Evolutionary conservation across 2,797 vertebrate species (phyloP).

Genomic region (Orientallactaga sibirica): DNA sequence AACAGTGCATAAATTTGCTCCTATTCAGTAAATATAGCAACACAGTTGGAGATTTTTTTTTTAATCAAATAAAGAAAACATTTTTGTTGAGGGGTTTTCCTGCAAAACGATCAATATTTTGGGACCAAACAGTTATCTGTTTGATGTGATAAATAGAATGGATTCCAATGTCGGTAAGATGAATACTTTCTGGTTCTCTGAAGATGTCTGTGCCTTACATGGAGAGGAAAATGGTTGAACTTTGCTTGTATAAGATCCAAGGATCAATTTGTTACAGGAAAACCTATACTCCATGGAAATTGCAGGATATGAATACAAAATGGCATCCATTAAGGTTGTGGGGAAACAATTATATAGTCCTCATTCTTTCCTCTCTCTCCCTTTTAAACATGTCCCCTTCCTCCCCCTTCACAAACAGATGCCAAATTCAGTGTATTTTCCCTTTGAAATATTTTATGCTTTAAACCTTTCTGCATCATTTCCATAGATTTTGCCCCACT

Average conservation of each 20-base stretch:
- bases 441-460: conserved; percentile 7
- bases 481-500: not conserved
- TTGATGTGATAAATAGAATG: conserved; percentile 78
- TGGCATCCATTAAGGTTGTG: not conserved
- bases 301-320: not conserved
- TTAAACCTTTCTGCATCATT: not conserved
- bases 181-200: conserved; percentile 85
- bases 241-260: conserved; percentile 81
- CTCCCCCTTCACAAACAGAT: not conserved
- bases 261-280: not conserved
- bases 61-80: not conserved
- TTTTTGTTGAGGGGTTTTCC: not conserved
- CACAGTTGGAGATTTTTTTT: conserved; percentile 24
- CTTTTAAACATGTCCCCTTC: too few relatives aligned
- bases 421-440: not conserved
- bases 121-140: conserved; percentile 85
- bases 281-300: not conserved
- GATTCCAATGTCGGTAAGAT: conserved; percentile 78
- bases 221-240: conserved; percentile 81
- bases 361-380: not conserved
- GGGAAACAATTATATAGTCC: too few relatives aligned
- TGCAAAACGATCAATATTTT: conserved; percentile 62
- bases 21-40: conserved; percentile 69
- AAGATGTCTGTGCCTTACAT: conserved; percentile 79
- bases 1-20: conserved; percentile 68